Evolutionary conservation across 2,888 invertebrate species (phyloP).

Genomic region (Aspidapion aeneum): DNA sequence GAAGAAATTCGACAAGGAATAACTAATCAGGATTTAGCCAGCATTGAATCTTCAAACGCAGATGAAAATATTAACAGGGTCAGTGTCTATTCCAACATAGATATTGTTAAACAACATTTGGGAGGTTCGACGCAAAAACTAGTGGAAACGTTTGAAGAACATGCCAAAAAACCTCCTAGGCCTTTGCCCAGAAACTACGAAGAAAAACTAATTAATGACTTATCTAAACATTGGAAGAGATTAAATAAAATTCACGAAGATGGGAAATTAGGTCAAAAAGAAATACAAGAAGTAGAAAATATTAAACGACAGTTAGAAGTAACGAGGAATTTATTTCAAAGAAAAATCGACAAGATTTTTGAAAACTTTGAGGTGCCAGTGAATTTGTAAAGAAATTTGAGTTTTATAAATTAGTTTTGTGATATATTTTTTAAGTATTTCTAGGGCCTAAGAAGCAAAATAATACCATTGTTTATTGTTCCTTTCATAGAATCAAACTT

Average conservation of each 20-base stretch:
- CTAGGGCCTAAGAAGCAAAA: no score
- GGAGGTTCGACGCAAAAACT: background rate
- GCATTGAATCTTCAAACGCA: background rate
- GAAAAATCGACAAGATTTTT: slow-evolving; percentile 16
- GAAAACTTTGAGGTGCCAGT: slow-evolving; percentile 14
- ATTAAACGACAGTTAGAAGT: slow-evolving; percentile 22
- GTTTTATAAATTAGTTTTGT: no score
- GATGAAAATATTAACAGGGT: background rate
- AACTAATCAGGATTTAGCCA: slow-evolving; percentile 3
- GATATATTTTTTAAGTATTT: no score
- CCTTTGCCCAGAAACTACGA: slow-evolving; percentile 22
- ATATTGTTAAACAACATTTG: slow-evolving; percentile 4
- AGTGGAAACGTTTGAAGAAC: background rate
- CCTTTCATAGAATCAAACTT: no score
- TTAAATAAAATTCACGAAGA: slow-evolving; percentile 23
- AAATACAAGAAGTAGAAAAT: slow-evolving; percentile 24
- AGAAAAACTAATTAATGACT: slow-evolving; percentile 23
- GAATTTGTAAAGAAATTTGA: slow-evolving; percentile 11
- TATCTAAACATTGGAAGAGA: slow-evolving; percentile 24
- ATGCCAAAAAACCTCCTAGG: slow-evolving; percentile 12
- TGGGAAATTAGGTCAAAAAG: slow-evolving; percentile 13
- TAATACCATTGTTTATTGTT: no score
- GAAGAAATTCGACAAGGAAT: background rate
- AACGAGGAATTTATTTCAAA: slow-evolving; percentile 16
- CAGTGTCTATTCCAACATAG: slow-evolving; percentile 14